Conservation (phyloP, 53 echinoderm and acorn worm genomes). For the Hippasteria phrygiana region DNA sequence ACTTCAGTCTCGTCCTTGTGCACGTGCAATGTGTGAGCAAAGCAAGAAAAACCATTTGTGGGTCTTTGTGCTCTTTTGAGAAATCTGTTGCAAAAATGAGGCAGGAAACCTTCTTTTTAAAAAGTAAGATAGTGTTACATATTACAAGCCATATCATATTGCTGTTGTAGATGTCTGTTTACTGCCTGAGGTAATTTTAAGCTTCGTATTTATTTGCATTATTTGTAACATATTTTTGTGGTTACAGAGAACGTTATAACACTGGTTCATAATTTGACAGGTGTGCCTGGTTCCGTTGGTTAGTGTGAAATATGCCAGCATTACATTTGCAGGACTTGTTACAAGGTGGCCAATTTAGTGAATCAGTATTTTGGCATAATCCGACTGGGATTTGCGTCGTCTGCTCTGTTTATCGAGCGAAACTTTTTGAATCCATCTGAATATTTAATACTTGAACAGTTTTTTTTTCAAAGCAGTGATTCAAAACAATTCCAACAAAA, state of each 20-base stretch:
- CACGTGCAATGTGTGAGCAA: not conserved
- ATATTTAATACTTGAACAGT: too few relatives aligned
- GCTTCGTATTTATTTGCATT: slow-evolving; percentile 62
- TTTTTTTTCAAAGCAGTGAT: too few relatives aligned
- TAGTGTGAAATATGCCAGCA: too few relatives aligned
- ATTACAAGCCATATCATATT: slow-evolving; percentile 11
- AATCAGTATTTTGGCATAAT: too few relatives aligned
- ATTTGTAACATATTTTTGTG: slow-evolving; percentile 1
- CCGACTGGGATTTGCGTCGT: too few relatives aligned
- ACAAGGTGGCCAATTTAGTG: too few relatives aligned
- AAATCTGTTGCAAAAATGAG: slow-evolving; percentile 1
- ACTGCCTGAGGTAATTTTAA: slow-evolving; percentile 43
- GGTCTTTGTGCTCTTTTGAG: slow-evolving; percentile 1
- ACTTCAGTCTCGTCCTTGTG: not conserved
- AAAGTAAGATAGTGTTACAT: slow-evolving; percentile 13
- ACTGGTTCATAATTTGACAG: too few relatives aligned
- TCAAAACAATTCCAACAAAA: too few relatives aligned
- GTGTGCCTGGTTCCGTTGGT: too few relatives aligned
- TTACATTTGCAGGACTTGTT: too few relatives aligned
- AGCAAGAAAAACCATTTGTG: slow-evolving; percentile 13
- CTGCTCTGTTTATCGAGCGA: too few relatives aligned
- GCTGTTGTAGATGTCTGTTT: slow-evolving; percentile 27
- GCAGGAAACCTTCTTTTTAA: not conserved
- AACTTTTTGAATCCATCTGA: too few relatives aligned
- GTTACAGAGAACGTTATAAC: not conserved